phyloP scores from a whole-genome alignment of 35 echinoderm and acorn worm species.

The Patiria miniata region DNA sequence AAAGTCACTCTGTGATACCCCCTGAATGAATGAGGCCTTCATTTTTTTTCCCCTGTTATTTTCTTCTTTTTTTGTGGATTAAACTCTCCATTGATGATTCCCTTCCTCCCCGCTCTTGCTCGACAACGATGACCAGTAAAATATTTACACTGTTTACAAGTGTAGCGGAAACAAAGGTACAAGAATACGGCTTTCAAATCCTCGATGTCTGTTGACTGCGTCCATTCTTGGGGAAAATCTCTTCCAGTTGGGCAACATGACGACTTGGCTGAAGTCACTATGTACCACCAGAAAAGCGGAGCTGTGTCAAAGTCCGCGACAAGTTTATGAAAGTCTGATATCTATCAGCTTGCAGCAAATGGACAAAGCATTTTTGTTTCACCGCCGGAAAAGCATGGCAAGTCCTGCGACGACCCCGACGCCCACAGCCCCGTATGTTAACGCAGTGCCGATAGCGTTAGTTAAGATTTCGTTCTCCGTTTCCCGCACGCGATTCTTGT shows the following conservation, averaged over 20 bases:
- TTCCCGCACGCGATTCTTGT: conserved; percentile 46
- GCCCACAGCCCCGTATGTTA: conserved; percentile 40
- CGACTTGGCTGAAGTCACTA: too few species aligned
- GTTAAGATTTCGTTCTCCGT: conserved; percentile 46
- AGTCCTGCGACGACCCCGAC: conserved; percentile 62
- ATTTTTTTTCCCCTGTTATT: neutral
- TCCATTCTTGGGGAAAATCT: too few species aligned
- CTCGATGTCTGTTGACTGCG: too few species aligned
- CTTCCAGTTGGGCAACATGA: too few species aligned
- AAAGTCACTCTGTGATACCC: conserved; percentile 2
- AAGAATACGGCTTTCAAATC: neutral
- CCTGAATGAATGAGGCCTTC: neutral
- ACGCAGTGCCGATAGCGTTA: conserved; percentile 36
- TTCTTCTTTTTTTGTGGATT: neutral
- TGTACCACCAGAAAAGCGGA: too few species aligned
- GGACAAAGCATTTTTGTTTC: conserved; percentile 25
- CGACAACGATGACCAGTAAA: neutral
- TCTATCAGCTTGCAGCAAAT: too few species aligned
- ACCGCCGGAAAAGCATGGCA: conserved; percentile 57
- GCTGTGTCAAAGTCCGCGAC: too few species aligned
- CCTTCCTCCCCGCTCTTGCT: neutral
- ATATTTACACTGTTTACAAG: conserved; percentile 23
- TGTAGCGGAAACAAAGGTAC: neutral
- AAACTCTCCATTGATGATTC: neutral
- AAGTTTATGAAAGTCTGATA: too few species aligned